Evolutionary conservation across 2,888 invertebrate genomes (phyloP).

Genomic region (Cheilosia vernalis): DNA sequence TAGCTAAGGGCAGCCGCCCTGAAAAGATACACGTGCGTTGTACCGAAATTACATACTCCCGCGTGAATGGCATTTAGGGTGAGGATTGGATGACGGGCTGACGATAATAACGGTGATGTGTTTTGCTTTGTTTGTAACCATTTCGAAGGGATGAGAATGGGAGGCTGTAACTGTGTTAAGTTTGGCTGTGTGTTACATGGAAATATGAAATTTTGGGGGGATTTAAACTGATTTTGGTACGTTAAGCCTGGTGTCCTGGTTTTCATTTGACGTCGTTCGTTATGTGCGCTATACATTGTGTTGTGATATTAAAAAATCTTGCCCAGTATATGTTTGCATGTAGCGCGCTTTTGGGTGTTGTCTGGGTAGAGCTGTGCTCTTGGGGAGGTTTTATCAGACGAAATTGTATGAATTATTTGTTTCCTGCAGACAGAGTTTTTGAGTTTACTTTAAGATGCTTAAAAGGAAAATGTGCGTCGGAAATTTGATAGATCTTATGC

Average conservation of each 20-base stretch:
- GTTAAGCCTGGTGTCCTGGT: constrained; percentile 59
- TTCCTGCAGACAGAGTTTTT: constrained; percentile 38
- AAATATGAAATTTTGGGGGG: constrained; percentile 52
- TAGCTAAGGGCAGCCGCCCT: constrained; percentile 47
- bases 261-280: constrained; percentile 52
- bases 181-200: constrained; percentile 10
- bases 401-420: constrained; percentile 54
- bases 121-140: constrained; percentile 23
- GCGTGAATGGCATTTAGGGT: constrained; percentile 3
- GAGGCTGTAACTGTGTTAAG: constrained; percentile 8
- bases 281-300: constrained; percentile 36
- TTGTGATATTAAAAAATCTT: constrained; percentile 28
- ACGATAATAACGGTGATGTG: constrained; percentile 32
- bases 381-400: constrained; percentile 49
- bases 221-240: constrained; percentile 48
- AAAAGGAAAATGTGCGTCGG: background rate
- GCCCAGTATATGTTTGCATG: constrained; percentile 19
- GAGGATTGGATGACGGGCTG: constrained; percentile 13
- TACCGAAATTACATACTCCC: constrained; percentile 19
- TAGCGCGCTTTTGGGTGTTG: constrained; percentile 14
- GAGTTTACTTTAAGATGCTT: constrained; percentile 21
- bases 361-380: background rate
- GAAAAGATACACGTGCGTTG: constrained; percentile 51
- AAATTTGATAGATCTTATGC: background rate
- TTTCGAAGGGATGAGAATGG: constrained; percentile 24